Conservation (phyloP, 2,113 vertebrate species). For the Tinamus guttatus region DNA sequence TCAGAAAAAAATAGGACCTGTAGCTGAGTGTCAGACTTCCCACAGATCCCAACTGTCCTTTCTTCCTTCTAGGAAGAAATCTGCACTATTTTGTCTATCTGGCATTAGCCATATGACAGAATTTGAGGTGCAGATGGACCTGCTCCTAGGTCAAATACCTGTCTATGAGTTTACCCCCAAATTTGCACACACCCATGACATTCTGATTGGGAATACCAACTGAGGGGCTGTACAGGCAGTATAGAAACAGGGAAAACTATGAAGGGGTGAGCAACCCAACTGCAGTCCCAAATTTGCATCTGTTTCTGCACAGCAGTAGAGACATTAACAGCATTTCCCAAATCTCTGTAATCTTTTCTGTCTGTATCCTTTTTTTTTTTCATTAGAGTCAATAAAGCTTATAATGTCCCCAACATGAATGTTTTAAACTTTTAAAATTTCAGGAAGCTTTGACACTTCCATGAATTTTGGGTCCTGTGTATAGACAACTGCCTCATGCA, state of each 20-base stretch:
- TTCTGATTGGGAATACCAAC: not conserved
- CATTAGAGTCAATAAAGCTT: not conserved
- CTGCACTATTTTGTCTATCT: fast-evolving
- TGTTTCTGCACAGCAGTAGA: not conserved
- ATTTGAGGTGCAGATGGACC: fast-evolving
- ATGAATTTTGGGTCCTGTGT: not conserved
- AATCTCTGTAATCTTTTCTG: not conserved
- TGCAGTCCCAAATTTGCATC: not conserved
- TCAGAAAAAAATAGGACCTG: not conserved
- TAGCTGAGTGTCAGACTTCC: not conserved
- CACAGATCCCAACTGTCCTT: not conserved
- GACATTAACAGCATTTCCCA: not conserved
- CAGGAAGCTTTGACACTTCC: not conserved
- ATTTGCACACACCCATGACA: not conserved
- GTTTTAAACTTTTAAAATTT: not conserved
- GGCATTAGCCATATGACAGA: not conserved
- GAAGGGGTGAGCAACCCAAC: not conserved
- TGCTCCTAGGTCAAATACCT: not conserved
- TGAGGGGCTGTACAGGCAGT: not conserved
- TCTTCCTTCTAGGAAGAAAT: not conserved
- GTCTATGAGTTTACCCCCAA: not conserved
- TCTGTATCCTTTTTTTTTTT: not conserved
- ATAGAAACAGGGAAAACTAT: not conserved
- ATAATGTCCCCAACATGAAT: not conserved
- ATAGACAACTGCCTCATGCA: not conserved